Percentiles rank a stretch among this genome's conserved stretches.
These are phyloP conservation scores for Heteromormyrus szaboi DNA, from an alignment of 2,797 vertebrate species.

Conservation along the genomic window DNA sequence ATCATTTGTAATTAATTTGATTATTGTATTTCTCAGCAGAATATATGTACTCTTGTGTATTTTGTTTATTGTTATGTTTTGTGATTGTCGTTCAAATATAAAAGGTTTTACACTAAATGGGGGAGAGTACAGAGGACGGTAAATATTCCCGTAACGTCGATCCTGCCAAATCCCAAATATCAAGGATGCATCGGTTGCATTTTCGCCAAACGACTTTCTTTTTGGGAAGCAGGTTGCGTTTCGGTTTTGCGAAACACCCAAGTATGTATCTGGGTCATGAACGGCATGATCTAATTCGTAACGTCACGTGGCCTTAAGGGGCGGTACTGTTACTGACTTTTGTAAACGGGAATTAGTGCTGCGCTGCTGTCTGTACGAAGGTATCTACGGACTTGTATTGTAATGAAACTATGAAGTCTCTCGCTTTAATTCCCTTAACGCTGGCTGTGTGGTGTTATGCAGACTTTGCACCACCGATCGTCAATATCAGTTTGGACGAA, in stretches of 20 bases:
- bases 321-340: neutral
- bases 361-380: neutral
- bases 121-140: neutral
- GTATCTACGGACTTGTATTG: neutral
- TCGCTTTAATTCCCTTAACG: conserved; percentile 23
- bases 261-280: neutral
- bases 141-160: neutral
- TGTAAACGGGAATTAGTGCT: neutral
- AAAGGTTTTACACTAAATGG: too few species aligned
- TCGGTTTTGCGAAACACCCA: neutral
- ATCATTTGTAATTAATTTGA: neutral
- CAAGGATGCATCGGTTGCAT: neutral
- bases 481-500: conserved; percentile 57
- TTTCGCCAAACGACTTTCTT: neutral
- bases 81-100: too few species aligned
- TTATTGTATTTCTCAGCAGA: neutral
- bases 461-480: conserved; percentile 41
- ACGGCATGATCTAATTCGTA: neutral
- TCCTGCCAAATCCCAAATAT: neutral
- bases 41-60: neutral
- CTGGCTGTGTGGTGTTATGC: conserved; percentile 16
- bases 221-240: neutral
- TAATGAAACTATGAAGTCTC: neutral
- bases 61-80: too few species aligned
- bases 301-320: neutral